A percentile compares a stretch with the other conserved stretches of the same genome.
phyloP scores from a whole-genome alignment of 2,113 vertebrate species.

The Diadophis punctatus region DNA sequence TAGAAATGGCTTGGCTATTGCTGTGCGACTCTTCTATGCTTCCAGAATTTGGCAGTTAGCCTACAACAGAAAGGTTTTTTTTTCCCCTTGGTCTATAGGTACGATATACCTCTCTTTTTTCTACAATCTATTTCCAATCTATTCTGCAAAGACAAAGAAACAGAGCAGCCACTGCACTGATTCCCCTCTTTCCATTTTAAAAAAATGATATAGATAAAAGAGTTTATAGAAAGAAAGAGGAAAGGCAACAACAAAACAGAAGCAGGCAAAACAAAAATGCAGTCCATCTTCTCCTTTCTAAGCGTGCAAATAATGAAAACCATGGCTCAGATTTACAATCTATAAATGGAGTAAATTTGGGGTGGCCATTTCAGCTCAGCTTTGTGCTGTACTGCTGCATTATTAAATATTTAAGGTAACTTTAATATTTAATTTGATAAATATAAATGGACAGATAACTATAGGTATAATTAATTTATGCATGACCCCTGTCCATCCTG shows the following conservation, averaged over 20 bases:
- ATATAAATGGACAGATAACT: background rate
- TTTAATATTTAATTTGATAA: background rate
- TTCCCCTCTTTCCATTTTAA: background rate
- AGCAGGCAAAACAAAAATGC: background rate
- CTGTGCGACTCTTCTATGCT: background rate
- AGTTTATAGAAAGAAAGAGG: background rate
- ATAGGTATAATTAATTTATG: background rate
- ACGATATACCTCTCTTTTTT: background rate
- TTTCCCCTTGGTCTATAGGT: background rate
- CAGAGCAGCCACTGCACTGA: background rate
- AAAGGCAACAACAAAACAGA: background rate
- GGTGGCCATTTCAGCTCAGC: background rate
- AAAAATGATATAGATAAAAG: background rate
- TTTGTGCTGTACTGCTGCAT: background rate
- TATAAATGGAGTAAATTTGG: background rate
- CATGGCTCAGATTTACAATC: background rate
- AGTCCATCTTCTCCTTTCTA: background rate
- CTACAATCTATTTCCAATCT: background rate
- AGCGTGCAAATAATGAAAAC: background rate
- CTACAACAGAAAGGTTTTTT: background rate
- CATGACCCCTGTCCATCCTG: background rate
- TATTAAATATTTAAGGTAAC: background rate
- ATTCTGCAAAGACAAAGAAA: background rate
- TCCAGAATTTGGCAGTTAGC: background rate
- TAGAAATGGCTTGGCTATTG: background rate